These are phyloP conservation scores for Caenorhabditis latens DNA, from an alignment of 1,140 invertebrate species.

Conservation along the genomic window DNA sequence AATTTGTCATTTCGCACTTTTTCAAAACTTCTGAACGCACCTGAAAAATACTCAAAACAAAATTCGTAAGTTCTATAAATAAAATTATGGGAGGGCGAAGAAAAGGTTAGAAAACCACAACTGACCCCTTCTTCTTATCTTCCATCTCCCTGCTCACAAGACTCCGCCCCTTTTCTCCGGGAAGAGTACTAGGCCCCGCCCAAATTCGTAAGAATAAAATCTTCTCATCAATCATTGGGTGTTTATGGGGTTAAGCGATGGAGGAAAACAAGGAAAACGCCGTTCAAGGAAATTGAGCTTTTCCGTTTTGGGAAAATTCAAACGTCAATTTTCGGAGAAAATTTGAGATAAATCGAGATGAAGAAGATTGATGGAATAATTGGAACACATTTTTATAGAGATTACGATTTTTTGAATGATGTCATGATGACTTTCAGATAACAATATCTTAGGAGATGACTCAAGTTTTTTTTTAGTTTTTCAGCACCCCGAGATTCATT, in stretches of 20 bases:
- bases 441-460: no score
- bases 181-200: constrained; percentile 16
- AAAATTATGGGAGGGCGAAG: no score
- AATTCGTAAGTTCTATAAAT: no score
- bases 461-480: no score
- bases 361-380: constrained; percentile 41
- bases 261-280: constrained; percentile 3
- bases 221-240: constrained; percentile 42
- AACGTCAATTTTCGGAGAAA: not conserved
- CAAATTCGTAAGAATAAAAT: constrained; percentile 28
- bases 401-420: not conserved
- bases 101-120: not conserved
- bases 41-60: no score
- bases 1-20: no score
- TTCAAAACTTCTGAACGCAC: no score
- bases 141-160: not conserved
- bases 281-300: constrained; percentile 28
- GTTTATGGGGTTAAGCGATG: not conserved
- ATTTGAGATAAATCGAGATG: not conserved
- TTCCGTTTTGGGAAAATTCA: constrained; percentile 9
- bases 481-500: no score
- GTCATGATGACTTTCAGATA: not conserved
- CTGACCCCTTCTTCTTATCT: not conserved
- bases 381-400: not conserved
- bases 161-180: not conserved